phyloP scores from a whole-genome alignment of 2,113 vertebrate species.

The Sylvilagus bachmani region DNA sequence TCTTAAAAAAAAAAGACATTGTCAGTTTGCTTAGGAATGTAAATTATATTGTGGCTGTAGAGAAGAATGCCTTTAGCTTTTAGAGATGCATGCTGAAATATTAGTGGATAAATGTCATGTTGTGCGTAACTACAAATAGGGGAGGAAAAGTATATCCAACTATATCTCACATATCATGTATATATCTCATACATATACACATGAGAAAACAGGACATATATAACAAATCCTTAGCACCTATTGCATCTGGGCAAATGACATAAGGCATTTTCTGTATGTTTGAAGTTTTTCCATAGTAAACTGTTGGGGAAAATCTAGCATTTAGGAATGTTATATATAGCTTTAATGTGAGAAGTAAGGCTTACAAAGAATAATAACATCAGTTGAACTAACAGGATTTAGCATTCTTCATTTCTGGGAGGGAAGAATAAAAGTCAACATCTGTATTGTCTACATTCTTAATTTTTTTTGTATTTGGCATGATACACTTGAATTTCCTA shows the following conservation, averaged over 20 bases:
- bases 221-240: not conserved
- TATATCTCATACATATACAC: not conserved
- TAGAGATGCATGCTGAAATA: not conserved
- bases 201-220: not conserved
- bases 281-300: constrained; percentile 46
- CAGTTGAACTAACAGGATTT: constrained; percentile 4
- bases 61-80: constrained; percentile 25
- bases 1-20: not conserved
- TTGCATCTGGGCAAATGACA: not conserved
- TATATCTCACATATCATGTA: no score
- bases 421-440: not conserved
- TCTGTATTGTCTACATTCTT: not conserved
- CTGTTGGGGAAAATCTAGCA: not conserved
- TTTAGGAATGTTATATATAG: not conserved
- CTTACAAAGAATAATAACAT: constrained; percentile 1
- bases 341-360: constrained; percentile 54
- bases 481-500: constrained; percentile 34
- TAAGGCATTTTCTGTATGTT: constrained; percentile 32
- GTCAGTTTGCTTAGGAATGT: constrained; percentile 9
- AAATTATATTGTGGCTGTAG: not conserved
- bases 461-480: constrained; percentile 55
- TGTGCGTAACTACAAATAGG: not conserved
- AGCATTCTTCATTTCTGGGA: constrained; percentile 18
- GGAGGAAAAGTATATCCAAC: not conserved
- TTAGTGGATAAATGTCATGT: constrained; percentile 25